These are phyloP conservation scores for Nomada ruficornis DNA, from an alignment of 2,888 invertebrate species.

Conservation along the genomic window DNA sequence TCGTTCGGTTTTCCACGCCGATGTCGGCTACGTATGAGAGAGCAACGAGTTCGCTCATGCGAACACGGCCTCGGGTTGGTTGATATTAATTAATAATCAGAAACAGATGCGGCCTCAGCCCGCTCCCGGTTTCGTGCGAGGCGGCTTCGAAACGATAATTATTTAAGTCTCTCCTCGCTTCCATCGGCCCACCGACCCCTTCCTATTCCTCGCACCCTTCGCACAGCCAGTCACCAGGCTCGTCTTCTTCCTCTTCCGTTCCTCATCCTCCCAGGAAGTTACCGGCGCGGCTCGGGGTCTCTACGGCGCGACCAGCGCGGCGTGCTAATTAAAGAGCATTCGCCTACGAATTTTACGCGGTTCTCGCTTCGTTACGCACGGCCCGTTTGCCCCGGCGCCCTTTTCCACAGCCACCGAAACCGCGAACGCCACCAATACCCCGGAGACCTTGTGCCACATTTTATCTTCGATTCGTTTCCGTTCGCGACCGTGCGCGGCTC, in stretches of 20 bases:
- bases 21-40: constrained; percentile 63
- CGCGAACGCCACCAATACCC: constrained; percentile 64
- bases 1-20: constrained; percentile 32
- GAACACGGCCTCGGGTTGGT: constrained; percentile 76
- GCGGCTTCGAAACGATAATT: constrained; percentile 80
- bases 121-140: constrained; percentile 56
- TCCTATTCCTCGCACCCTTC: constrained; percentile 12
- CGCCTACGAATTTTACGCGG: constrained; percentile 77
- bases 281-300: constrained; percentile 20
- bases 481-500: constrained; percentile 22
- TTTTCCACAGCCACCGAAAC: constrained; percentile 52
- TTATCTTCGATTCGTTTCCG: constrained; percentile 55
- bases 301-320: constrained; percentile 56
- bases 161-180: constrained; percentile 78
- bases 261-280: constrained; percentile 11
- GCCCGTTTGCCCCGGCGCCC: constrained; percentile 72
- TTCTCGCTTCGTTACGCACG: constrained; percentile 75
- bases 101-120: constrained; percentile 81
- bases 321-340: constrained; percentile 82
- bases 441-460: constrained; percentile 73
- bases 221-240: background rate
- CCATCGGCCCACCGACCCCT: constrained; percentile 37
- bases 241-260: constrained; percentile 40
- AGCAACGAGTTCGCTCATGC: constrained; percentile 74
- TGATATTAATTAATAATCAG: constrained; percentile 84